Evolutionary conservation across 2,113 vertebrate genomes (phyloP).

Genomic region (Muntiacus reevesi): DNA sequence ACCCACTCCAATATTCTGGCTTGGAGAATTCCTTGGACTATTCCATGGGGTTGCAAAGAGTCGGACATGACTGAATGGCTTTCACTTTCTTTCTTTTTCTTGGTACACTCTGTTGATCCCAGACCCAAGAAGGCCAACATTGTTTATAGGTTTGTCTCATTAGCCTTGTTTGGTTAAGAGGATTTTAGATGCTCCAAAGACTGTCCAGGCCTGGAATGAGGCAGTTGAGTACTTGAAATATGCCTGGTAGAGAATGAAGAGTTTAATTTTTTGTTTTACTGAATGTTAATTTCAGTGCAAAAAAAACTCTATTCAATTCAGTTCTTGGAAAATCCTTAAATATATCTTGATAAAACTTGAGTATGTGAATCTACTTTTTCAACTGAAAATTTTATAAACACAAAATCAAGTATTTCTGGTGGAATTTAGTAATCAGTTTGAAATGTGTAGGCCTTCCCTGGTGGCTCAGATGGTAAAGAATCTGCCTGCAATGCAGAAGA

Average conservation of each 20-base stretch:
- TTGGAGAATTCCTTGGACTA: neutral
- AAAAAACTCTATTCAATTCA: neutral
- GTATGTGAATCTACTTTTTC: neutral
- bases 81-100: neutral
- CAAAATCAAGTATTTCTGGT: neutral
- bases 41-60: neutral
- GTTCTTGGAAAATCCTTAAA: neutral
- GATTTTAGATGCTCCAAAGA: neutral
- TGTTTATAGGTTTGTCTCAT: neutral
- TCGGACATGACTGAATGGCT: neutral
- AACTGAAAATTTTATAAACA: neutral
- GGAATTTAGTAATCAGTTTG: neutral
- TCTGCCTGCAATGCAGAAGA: neutral
- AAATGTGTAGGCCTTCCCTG: neutral
- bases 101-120: neutral
- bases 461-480: neutral
- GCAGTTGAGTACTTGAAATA: neutral
- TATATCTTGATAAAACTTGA: neutral
- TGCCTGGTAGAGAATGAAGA: neutral
- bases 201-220: neutral
- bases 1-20: neutral
- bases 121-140: neutral
- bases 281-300: neutral
- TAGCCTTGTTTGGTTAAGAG: neutral
- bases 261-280: neutral